Percentiles rank a stretch among this genome's conserved stretches.
Evolutionary conservation across 1,140 invertebrate genomes (phyloP).

Genomic region (Lepidurus couesii): DNA sequence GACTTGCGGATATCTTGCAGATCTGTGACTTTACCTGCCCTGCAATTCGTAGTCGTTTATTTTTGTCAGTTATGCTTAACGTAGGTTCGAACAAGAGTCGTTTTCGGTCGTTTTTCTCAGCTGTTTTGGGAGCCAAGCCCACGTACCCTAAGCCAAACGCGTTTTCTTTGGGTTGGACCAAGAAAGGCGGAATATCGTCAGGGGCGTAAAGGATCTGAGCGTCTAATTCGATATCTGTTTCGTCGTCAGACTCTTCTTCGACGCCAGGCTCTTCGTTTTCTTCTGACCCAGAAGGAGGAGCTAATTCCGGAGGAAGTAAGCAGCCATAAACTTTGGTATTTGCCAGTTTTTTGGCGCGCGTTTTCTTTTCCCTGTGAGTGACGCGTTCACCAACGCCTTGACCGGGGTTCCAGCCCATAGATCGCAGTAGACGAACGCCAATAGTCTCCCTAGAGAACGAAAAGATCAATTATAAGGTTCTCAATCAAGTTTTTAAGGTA

Average conservation of each 20-base stretch:
- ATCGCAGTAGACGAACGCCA: constrained; percentile 74
- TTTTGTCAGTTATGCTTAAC: constrained; percentile 51
- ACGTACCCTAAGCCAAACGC: constrained; percentile 81
- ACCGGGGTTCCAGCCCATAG: constrained; percentile 85
- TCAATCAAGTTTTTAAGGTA: constrained; percentile 28
- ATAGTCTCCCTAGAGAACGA: constrained; percentile 65
- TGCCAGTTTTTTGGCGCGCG: constrained; percentile 36
- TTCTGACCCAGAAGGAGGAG: constrained; percentile 37
- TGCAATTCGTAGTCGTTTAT: constrained; percentile 68
- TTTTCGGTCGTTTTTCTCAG: constrained; percentile 41
- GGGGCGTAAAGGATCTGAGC: constrained; percentile 61
- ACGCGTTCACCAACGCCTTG: constrained; percentile 73
- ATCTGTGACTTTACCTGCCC: constrained; percentile 52
- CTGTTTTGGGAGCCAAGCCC: constrained; percentile 57
- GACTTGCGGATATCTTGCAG: too few relatives aligned
- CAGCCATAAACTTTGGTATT: constrained; percentile 60
- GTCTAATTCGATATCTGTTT: constrained; percentile 51
- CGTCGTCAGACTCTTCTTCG: constrained; percentile 41
- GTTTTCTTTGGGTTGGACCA: constrained; percentile 69
- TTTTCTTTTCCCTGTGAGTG: constrained; percentile 55
- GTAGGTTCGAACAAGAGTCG: constrained; percentile 40
- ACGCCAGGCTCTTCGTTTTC: constrained; percentile 34
- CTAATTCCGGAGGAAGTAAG: constrained; percentile 49
- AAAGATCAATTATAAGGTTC: constrained; percentile 33
- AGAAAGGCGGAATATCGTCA: constrained; percentile 67